Base-by-base conservation (phyloP, 2,888 invertebrate genomes). In the Sesia apiformis region DNA sequence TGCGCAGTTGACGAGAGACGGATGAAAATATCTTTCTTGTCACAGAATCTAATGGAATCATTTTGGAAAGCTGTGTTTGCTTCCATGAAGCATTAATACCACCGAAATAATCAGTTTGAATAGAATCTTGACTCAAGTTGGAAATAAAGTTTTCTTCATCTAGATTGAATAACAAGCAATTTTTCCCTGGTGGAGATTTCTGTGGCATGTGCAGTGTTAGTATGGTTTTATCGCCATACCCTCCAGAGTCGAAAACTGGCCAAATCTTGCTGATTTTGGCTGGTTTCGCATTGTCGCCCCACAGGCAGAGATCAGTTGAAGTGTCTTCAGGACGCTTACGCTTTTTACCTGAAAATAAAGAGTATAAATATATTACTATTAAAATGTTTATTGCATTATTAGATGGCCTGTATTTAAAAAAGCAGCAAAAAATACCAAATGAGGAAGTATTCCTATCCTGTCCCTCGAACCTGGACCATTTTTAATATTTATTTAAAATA, bases 201-300 rank as follows among this genome's bases (percentile, higher is more conserved):
- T 78, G 78, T 39, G 72, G 52, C 3, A 81, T 59, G 23, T 81
- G 74, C 0, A 85, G 67, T 3, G 78, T 81, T 4, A 84, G 60
- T 46, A 81, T 61, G 6, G 78, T 57, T 0, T 78, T 65, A 43
- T 78, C 66, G 3, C 80, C 79, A 23, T 78, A 90, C 61, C 90
- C 90, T 77, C 90, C 90, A 0, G 90, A 90, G 58, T 90, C 90
- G 58, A 90, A 90, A 0, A 90, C 90, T 0, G 89, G 88, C 89
- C 90, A 90, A 71, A 88, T 85, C 65, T 83, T 87, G 64, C 76
- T 81, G 38, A 77, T 72, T 63, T 88, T 88, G 0, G 86, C 72
- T 0, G 88, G 84, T 23, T 78, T 76, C 0, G 74, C 57, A 55
- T 72, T 76, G 42, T 84, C 81, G 0, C 72, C 75, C 78, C 79